A percentile compares a stretch with the other conserved stretches of the same genome.
Conservation (phyloP, 92 coral and sea anemone species). For the Montipora capitata region DNA sequence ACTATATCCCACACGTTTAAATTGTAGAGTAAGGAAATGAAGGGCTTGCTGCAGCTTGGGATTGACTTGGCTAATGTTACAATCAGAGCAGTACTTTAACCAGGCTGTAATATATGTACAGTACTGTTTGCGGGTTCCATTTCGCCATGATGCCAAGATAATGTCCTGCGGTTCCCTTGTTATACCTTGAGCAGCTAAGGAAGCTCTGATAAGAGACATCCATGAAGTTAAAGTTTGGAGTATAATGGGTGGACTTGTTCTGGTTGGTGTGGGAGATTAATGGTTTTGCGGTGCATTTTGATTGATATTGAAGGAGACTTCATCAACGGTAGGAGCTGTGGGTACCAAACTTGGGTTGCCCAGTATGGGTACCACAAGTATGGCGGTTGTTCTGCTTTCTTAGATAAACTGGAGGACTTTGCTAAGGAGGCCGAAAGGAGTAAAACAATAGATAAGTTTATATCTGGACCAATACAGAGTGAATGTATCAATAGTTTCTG, state of each 20-base stretch:
- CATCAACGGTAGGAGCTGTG: conserved; percentile 61
- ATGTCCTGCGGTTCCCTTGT: conserved; percentile 58
- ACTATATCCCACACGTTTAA: background rate
- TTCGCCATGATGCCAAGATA: conserved; percentile 63
- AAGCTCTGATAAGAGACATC: conserved; percentile 68
- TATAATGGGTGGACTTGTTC: conserved; percentile 51
- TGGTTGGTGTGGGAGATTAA: conserved; percentile 56
- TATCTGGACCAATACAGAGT: conserved; percentile 69
- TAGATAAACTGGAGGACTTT: conserved; percentile 65
- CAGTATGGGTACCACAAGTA: conserved; percentile 59
- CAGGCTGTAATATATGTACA: conserved; percentile 45
- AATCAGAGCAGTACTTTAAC: conserved; percentile 24
- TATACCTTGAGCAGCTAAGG: conserved; percentile 58
- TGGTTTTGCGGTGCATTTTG: conserved; percentile 34
- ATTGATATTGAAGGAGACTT: conserved; percentile 55
- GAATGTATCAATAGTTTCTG: conserved; percentile 72
- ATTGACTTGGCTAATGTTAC: background rate
- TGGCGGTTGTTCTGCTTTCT: conserved; percentile 32
- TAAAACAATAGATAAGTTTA: conserved; percentile 68
- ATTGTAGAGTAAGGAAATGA: background rate
- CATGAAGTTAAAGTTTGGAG: conserved; percentile 73
- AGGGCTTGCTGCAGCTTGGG: background rate
- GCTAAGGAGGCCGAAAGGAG: conserved; percentile 72
- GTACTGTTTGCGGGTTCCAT: conserved; percentile 71
- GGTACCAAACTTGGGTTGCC: conserved; percentile 77